Evolutionary conservation across 1,140 invertebrate genomes (phyloP), one percentile per base, ranked within the genome.

Genomic region (Meloidogyne exigua): DNA sequence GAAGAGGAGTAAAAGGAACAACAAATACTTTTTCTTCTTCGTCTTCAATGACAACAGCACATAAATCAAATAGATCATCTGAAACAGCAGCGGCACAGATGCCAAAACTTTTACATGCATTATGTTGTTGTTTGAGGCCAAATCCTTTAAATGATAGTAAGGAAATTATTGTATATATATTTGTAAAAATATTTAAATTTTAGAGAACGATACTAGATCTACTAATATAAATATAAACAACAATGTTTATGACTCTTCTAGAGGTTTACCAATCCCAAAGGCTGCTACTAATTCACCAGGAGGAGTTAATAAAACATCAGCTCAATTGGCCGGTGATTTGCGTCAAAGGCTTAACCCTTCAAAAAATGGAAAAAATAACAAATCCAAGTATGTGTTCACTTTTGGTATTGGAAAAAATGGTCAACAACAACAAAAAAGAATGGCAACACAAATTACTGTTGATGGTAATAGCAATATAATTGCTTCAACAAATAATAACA

Each of bases 41-140:
- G 5, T n/a, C 49, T 57, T 57, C 49, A 57, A 57, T 57, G 18
- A 57, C 49, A n/a, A n/a, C 49, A n/a, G n/a, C n/a, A n/a, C n/a
- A n/a, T n/a, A n/a, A n/a, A n/a, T n/a, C n/a, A n/a, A 57, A 5
- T 7, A 57, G 4, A 57, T 5, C 18, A n/a, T 3, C 10, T 23
- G 21, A 21, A 26, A 44, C 68, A 69, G 39, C 69, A 62, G 25
- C 71, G 28, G 71, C 42, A 25, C 74, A 82, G 36, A 80, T 80
- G 79, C 79, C 81, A 2, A 80, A 82, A 32, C 57, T 80, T 63
- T 49, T 80, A 28, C 80, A 74, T 62, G 68, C 72, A 2, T 57
- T 80, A 26, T 80, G 79, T 66, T 80, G 79, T 68, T 80, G 79
- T 64, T 62, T 80, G 9, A 39, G 79, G 62, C 79, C 79, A 23